phyloP scores from a whole-genome alignment of 2,113 vertebrate species.

The Caracal caracal region DNA sequence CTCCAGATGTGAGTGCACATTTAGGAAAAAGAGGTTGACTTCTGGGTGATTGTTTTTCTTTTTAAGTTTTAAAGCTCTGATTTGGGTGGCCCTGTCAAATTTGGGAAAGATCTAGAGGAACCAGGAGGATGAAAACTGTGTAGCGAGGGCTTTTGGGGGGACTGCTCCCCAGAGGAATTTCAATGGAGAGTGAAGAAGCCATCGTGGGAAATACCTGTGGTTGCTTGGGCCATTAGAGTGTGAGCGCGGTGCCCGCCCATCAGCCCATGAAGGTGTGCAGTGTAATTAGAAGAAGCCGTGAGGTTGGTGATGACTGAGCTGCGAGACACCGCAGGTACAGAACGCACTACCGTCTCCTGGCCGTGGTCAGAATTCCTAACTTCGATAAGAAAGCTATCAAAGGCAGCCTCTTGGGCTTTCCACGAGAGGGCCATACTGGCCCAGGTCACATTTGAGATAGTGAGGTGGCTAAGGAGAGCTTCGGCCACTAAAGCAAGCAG shows the following conservation, averaged over 20 bases:
- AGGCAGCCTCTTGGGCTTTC: constrained; percentile 87
- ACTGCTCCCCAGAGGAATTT: constrained; percentile 59
- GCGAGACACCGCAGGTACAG: constrained; percentile 81
- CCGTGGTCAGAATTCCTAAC: constrained; percentile 90
- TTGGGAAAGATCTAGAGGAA: neutral
- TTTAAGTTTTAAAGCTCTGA: neutral
- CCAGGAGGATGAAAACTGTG: neutral
- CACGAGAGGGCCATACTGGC: constrained; percentile 89
- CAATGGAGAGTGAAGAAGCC: constrained; percentile 53
- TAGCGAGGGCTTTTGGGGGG: neutral
- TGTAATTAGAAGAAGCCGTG: constrained; percentile 88
- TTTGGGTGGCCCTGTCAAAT: neutral
- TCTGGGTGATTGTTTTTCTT: constrained; percentile 61
- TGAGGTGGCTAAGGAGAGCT: constrained; percentile 91
- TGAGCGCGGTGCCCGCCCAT: constrained; percentile 83
- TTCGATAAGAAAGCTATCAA: constrained; percentile 93
- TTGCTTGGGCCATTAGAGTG: constrained; percentile 86
- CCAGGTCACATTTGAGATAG: constrained; percentile 91
- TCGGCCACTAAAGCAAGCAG: constrained; percentile 88
- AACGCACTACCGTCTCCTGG: constrained; percentile 87
- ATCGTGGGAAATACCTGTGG: constrained; percentile 87
- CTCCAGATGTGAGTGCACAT: constrained; percentile 60
- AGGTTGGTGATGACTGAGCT: constrained; percentile 87
- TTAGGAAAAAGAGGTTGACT: constrained; percentile 72
- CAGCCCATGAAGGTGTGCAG: constrained; percentile 89